Evolutionary conservation across 2,888 invertebrate genomes (phyloP).

Genomic region (Pseudococcus viburni): DNA sequence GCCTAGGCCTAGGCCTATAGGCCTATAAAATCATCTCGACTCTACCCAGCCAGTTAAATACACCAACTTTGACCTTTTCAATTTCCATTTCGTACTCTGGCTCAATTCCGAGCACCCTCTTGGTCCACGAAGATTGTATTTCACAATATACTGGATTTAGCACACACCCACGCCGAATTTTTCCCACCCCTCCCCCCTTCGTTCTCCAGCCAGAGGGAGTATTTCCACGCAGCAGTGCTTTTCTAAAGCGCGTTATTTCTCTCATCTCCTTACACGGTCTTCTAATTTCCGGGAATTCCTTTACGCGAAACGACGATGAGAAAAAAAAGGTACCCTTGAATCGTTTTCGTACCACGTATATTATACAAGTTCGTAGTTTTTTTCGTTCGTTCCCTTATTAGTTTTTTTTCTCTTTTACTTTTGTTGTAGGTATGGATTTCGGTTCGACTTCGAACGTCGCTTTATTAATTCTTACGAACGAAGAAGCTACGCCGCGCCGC

Average conservation of each 20-base stretch:
- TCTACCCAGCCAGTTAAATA: neutral
- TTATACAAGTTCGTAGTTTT: neutral
- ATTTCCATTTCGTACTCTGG: slow-evolving; percentile 4
- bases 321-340: slow-evolving; percentile 8
- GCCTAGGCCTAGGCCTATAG: too few relatives aligned
- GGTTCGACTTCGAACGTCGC: neutral
- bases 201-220: neutral
- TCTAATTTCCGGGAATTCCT: slow-evolving; percentile 39
- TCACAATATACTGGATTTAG: neutral
- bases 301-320: neutral
- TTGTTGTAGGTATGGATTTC: neutral
- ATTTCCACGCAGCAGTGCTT: neutral
- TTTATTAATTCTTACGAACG: slow-evolving; percentile 15
- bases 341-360: neutral
- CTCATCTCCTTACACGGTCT: neutral
- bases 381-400: slow-evolving; percentile 1
- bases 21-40: neutral
- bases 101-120: neutral
- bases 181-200: neutral
- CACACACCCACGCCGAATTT: neutral
- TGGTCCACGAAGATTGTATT: neutral
- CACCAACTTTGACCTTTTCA: neutral
- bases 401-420: slow-evolving; percentile 11
- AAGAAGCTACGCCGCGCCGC: neutral
- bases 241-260: neutral